A percentile compares a stretch with the other conserved stretches of the same genome.
Conservation (phyloP, 1,140 invertebrate species). For the Fopius arisanus region DNA sequence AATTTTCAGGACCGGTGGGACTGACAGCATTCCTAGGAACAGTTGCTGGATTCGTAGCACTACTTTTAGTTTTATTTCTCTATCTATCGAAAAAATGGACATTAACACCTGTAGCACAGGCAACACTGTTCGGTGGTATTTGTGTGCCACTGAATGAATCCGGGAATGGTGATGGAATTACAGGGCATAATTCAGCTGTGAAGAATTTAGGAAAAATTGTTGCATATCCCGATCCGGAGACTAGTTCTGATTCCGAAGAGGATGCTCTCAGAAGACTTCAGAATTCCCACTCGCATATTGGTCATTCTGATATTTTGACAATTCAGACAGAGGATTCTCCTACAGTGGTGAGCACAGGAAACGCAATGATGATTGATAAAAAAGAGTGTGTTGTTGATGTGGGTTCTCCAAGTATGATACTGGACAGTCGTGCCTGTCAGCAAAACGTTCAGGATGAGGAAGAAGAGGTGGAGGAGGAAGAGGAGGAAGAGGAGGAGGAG, state of each 20-base stretch:
- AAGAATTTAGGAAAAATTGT: slow-evolving; percentile 60
- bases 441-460: too few relatives aligned
- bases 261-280: slow-evolving; percentile 72
- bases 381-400: slow-evolving; percentile 63
- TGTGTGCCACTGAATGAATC: slow-evolving; percentile 62
- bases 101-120: slow-evolving; percentile 64
- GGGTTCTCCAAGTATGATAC: slow-evolving; percentile 49
- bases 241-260: slow-evolving; percentile 79
- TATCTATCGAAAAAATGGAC: slow-evolving; percentile 83
- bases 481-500: slow-evolving; percentile 54
- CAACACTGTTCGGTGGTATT: slow-evolving; percentile 60
- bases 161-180: slow-evolving; percentile 50
- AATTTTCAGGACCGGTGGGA: slow-evolving; percentile 74
- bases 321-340: slow-evolving; percentile 61
- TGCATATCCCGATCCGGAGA: slow-evolving; percentile 65
- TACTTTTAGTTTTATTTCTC: slow-evolving; percentile 80
- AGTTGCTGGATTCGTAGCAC: slow-evolving; percentile 76
- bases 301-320: slow-evolving; percentile 56
- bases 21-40: slow-evolving; percentile 80
- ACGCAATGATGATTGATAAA: too few relatives aligned
- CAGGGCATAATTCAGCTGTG: slow-evolving; percentile 53
- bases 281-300: slow-evolving; percentile 59
- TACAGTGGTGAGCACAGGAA: slow-evolving; percentile 52
- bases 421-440: slow-evolving; percentile 57
- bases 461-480: slow-evolving; percentile 40